A percentile compares a stretch with the other conserved stretches of the same genome.
These are phyloP conservation scores for Erinaceus europaeus DNA, from an alignment of 2,113 vertebrate species.

Conservation along the genomic window DNA sequence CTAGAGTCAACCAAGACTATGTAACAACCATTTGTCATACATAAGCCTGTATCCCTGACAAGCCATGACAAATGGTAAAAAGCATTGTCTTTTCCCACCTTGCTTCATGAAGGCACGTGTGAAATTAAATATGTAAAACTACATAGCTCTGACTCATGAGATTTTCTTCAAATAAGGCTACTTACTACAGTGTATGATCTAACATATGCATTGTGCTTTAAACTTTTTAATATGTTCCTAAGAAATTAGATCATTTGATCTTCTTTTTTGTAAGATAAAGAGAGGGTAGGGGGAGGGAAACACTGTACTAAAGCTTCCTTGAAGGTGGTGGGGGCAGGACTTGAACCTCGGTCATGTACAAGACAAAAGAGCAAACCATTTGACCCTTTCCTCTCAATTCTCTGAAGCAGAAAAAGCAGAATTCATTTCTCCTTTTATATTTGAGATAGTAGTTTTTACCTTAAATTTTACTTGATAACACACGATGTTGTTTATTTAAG, in stretches of 20 bases:
- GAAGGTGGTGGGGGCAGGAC: too few relatives aligned
- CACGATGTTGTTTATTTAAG: too few relatives aligned
- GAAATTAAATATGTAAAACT: neutral
- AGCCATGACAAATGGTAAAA: neutral
- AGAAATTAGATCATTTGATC: neutral
- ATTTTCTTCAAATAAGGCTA: neutral
- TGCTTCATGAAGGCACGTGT: neutral
- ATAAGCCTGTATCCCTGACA: too few relatives aligned
- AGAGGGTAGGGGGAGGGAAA: too few relatives aligned
- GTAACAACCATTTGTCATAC: neutral
- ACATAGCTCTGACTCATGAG: neutral
- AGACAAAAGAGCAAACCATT: too few relatives aligned
- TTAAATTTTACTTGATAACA: neutral
- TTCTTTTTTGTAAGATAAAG: neutral
- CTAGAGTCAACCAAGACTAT: neutral
- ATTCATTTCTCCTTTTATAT: neutral
- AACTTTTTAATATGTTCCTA: neutral
- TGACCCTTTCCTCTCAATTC: too few relatives aligned
- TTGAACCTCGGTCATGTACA: too few relatives aligned
- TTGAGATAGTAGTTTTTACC: neutral
- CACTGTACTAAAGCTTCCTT: too few relatives aligned
- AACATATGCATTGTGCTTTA: neutral
- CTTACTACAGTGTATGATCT: neutral
- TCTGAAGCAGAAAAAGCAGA: neutral
- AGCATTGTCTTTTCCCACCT: neutral